A percentile compares a stretch with the other conserved stretches of the same genome.
phyloP scores from a whole-genome alignment of 1,140 invertebrate genomes.

The Campodea augens region DNA sequence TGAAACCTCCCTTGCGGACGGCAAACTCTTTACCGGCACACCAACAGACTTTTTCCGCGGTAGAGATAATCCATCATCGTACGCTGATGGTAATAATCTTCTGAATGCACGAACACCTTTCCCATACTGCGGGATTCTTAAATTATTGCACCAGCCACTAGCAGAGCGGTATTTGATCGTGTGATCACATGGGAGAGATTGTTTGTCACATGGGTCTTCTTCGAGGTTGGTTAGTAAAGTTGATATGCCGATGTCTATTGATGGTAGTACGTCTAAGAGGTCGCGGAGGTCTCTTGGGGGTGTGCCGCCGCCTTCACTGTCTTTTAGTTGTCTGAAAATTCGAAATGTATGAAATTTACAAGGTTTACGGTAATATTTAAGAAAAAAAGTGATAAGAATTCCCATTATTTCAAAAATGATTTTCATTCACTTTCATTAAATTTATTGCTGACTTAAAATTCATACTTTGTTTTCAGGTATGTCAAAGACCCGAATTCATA shows the following conservation, averaged over 20 bases:
- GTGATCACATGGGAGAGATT: constrained; percentile 35
- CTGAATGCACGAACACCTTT: constrained; percentile 28
- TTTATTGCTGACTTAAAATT: no score
- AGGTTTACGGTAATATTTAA: background rate
- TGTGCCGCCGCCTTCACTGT: constrained; percentile 20
- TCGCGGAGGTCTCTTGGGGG: constrained; percentile 22
- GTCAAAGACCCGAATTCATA: no score
- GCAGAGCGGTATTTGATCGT: constrained; percentile 31
- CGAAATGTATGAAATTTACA: background rate
- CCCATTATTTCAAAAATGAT: no score
- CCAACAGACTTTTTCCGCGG: constrained; percentile 17
- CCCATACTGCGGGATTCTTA: constrained; percentile 30
- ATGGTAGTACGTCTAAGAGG: constrained; percentile 26
- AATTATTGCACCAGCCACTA: constrained; percentile 41
- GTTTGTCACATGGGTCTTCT: constrained; percentile 29
- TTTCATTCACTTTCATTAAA: no score
- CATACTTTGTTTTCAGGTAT: no score
- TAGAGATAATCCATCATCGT: constrained; percentile 28
- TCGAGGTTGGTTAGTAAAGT: constrained; percentile 27
- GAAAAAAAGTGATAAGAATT: no score
- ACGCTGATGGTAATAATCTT: constrained; percentile 28
- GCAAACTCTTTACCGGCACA: constrained; percentile 21
- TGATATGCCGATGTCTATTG: constrained; percentile 26
- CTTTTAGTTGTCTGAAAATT: constrained; percentile 21
- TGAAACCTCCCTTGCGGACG: constrained; percentile 25